Conservation (phyloP, 2,113 vertebrate genomes). For the Alectura lathami region DNA sequence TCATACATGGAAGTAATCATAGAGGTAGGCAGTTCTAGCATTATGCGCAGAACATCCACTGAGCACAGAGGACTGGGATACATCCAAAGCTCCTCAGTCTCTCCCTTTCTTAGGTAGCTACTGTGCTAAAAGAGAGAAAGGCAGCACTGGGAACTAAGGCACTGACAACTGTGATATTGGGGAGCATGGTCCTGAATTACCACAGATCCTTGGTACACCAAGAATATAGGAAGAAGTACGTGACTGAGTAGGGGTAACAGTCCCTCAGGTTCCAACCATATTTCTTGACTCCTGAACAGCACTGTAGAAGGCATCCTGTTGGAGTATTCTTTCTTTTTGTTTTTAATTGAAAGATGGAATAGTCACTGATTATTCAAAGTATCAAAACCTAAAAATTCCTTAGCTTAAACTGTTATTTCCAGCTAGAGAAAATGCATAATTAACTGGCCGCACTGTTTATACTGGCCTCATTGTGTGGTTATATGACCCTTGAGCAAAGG, state of each 20-base stretch:
- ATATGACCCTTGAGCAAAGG: not conserved
- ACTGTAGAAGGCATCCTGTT: not conserved
- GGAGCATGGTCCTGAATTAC: not conserved
- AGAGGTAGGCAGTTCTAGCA: not conserved
- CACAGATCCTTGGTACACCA: not conserved
- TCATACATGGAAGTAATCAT: rapidly evolving
- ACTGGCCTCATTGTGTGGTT: not conserved
- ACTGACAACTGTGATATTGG: not conserved
- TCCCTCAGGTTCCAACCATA: not conserved
- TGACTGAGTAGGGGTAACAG: not conserved
- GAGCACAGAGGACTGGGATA: not conserved
- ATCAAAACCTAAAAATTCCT: not conserved
- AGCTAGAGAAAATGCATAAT: not conserved
- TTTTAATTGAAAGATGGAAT: not conserved
- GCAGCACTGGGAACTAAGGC: not conserved
- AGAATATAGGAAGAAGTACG: not conserved
- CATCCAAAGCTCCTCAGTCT: not conserved
- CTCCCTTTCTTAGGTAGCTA: not conserved
- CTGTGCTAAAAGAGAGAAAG: rapidly evolving
- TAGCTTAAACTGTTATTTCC: not conserved
- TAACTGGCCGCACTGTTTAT: not conserved
- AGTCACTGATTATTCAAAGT: not conserved
- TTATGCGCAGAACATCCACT: not conserved
- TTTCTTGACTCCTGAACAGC: not conserved
- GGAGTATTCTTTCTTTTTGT: not conserved